A percentile compares a stretch with the other conserved stretches of the same genome.
These are phyloP conservation scores for Geophilus truncorum DNA, from an alignment of 2,888 invertebrate species.

Conservation along the genomic window DNA sequence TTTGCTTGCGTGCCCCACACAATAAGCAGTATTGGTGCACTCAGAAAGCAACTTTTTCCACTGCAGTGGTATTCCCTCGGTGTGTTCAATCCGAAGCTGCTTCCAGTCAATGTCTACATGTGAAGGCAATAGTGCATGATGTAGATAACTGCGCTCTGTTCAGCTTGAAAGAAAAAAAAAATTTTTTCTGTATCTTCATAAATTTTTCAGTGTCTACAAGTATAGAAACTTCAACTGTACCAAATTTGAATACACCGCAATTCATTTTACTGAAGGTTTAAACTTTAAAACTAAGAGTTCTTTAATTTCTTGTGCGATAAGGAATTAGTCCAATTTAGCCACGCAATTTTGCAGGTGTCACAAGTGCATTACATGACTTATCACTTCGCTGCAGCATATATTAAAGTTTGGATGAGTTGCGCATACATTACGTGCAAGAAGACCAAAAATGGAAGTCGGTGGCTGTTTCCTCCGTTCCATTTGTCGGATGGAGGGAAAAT, in stretches of 20 bases:
- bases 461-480: background rate
- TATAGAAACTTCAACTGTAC: too few species aligned
- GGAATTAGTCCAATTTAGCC: background rate
- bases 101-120: background rate
- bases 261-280: too few species aligned
- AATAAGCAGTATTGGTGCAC: background rate
- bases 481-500: slow-evolving; percentile 16
- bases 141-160: background rate
- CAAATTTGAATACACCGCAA: too few species aligned
- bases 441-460: background rate
- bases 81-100: slow-evolving; percentile 18
- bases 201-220: background rate
- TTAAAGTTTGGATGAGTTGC: background rate
- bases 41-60: slow-evolving; percentile 17
- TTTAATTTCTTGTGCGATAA: too few species aligned
- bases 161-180: background rate
- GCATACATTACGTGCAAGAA: background rate
- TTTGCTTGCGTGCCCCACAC: slow-evolving; percentile 17
- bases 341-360: background rate
- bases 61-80: background rate
- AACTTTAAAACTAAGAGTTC: too few species aligned
- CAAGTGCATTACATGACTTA: background rate
- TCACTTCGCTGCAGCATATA: background rate
- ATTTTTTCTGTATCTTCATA: background rate
- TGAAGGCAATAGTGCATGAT: slow-evolving; percentile 27